Evolutionary conservation across 2,113 vertebrate species (phyloP).

Genomic region (Poeciliopsis prolifica): DNA sequence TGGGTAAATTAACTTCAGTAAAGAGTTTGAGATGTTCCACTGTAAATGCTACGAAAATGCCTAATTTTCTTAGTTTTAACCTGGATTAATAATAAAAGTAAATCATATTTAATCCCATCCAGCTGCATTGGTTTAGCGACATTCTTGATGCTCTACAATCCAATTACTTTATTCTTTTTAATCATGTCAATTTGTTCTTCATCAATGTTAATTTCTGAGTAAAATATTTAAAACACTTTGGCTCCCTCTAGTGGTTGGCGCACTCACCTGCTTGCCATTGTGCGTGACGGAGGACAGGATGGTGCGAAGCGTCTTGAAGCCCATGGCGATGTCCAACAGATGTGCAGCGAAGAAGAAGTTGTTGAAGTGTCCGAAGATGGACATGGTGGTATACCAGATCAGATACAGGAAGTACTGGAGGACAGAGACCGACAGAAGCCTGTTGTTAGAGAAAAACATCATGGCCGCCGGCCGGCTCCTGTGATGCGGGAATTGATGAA

Average conservation of each 20-base stretch:
- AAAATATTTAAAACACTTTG: slow-evolving; percentile 6
- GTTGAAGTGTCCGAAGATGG: slow-evolving; percentile 96
- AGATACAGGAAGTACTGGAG: slow-evolving; percentile 92
- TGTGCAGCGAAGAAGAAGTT: slow-evolving; percentile 99
- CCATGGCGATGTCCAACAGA: slow-evolving; percentile 96
- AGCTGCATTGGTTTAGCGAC: no score
- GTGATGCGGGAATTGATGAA: not conserved
- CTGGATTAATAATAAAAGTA: no score
- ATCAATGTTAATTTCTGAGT: no score
- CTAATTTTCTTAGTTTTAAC: no score
- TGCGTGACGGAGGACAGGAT: slow-evolving; percentile 98
- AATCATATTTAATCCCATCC: no score
- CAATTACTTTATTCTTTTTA: no score
- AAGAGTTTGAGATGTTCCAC: no score
- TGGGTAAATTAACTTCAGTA: no score
- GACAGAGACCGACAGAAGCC: not conserved
- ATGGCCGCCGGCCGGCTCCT: not conserved
- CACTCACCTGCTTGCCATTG: slow-evolving; percentile 94
- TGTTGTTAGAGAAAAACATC: not conserved
- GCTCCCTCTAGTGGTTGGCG: slow-evolving; percentile 57
- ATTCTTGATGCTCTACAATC: no score
- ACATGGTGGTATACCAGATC: slow-evolving; percentile 97
- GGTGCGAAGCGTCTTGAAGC: slow-evolving; percentile 94
- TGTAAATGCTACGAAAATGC: no score
- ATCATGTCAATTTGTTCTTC: no score